phyloP scores from a whole-genome alignment of 2,113 vertebrate genomes.

The Leucosticte australis region DNA sequence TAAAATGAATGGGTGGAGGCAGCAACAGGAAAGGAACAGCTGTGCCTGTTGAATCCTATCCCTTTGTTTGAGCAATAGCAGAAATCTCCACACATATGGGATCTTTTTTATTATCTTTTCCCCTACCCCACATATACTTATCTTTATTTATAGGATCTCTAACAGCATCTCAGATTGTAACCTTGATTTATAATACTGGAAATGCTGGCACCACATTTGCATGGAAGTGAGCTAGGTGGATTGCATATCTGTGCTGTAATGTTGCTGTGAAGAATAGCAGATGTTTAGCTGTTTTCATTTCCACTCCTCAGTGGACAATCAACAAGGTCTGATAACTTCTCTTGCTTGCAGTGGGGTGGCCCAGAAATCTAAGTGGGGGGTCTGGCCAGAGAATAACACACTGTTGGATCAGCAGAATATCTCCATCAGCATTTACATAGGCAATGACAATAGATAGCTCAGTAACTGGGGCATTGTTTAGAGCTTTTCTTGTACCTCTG shows the following conservation, averaged over 20 bases:
- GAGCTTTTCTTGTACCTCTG: not conserved
- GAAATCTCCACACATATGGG: not conserved
- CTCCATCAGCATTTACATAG: not conserved
- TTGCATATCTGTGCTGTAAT: not conserved
- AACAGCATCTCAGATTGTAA: slow-evolving; percentile 16
- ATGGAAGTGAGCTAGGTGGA: not conserved
- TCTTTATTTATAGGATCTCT: slow-evolving; percentile 28
- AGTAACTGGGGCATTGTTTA: not conserved
- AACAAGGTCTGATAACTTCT: slow-evolving; percentile 11
- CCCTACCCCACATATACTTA: not conserved
- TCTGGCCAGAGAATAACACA: not conserved
- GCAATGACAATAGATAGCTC: not conserved
- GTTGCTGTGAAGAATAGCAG: slow-evolving; percentile 46
- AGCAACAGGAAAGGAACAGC: slow-evolving; percentile 10
- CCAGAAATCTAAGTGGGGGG: slow-evolving; percentile 49
- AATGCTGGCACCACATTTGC: not conserved
- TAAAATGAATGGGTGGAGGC: not conserved
- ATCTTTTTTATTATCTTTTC: not conserved
- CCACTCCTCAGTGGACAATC: slow-evolving; percentile 17
- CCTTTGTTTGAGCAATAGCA: slow-evolving; percentile 33
- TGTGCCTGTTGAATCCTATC: slow-evolving; percentile 3
- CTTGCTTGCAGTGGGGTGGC: slow-evolving; percentile 6
- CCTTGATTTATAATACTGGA: slow-evolving; percentile 14
- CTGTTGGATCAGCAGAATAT: not conserved
- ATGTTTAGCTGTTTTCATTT: slow-evolving; percentile 53